phyloP scores from a whole-genome alignment of 53 echinoderm and acorn worm species.

The Echinometra lucunter region DNA sequence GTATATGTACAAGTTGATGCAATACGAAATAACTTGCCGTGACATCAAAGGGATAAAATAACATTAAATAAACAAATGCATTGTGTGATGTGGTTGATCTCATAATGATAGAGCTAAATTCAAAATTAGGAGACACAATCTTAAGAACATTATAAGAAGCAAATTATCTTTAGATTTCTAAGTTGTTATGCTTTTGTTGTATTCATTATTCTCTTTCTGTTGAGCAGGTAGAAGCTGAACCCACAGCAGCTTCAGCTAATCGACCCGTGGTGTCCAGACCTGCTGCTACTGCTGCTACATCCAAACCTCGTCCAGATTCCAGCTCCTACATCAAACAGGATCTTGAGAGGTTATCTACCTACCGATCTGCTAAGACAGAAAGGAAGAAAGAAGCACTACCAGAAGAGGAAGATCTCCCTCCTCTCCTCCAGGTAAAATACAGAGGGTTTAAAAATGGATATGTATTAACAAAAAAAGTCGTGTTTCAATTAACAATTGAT shows the following conservation, averaged over 20 bases:
- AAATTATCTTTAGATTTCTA: not conserved
- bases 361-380: slow-evolving; percentile 81
- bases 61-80: no score
- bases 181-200: no score
- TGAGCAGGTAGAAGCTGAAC: not conserved
- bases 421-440: slow-evolving; percentile 84
- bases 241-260: slow-evolving; percentile 3
- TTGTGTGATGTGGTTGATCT: no score
- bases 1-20: no score
- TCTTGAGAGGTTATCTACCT: slow-evolving; percentile 81
- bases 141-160: not conserved
- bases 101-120: no score
- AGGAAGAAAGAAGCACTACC: slow-evolving; percentile 82
- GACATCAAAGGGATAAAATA: no score
- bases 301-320: slow-evolving; percentile 50
- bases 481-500: not conserved
- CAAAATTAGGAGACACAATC: not conserved
- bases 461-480: not conserved
- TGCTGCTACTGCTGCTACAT: not conserved
- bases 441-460: not conserved
- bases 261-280: not conserved
- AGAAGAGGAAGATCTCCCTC: slow-evolving; percentile 96
- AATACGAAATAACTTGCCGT: no score
- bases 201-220: not conserved
- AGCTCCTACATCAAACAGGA: slow-evolving; percentile 77